Evolutionary conservation across 2,888 invertebrate genomes (phyloP).

Genomic region (Encarsia formosa): DNA sequence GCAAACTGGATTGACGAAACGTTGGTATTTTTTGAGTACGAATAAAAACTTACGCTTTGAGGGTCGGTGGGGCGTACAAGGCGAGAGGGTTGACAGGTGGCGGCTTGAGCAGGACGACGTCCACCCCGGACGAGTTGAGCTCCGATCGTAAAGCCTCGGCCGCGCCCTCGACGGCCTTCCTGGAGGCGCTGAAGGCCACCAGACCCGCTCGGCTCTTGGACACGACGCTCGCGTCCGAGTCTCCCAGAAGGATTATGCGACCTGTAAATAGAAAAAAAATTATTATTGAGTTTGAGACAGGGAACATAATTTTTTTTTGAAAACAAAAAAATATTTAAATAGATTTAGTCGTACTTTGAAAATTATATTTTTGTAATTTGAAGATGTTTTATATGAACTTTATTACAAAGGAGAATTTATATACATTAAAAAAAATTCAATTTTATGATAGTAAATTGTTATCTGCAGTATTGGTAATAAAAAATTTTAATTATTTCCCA

Average conservation of each 20-base stretch:
- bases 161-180: constrained; percentile 77
- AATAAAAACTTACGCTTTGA: constrained; percentile 40
- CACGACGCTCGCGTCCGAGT: constrained; percentile 47
- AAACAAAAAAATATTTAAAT: too few relatives aligned
- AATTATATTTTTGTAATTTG: too few relatives aligned
- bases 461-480: too few relatives aligned
- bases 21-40: neutral
- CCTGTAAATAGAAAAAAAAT: constrained; percentile 29
- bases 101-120: constrained; percentile 72
- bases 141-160: constrained; percentile 69
- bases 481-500: too few relatives aligned
- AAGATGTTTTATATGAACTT: too few relatives aligned
- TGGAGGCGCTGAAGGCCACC: constrained; percentile 59
- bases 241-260: constrained; percentile 43
- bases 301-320: too few relatives aligned
- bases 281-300: too few relatives aligned
- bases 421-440: too few relatives aligned
- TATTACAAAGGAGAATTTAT: too few relatives aligned
- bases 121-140: constrained; percentile 66
- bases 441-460: too few relatives aligned
- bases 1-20: too few relatives aligned
- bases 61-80: constrained; percentile 41
- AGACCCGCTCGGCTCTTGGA: constrained; percentile 54
- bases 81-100: constrained; percentile 43
- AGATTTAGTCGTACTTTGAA: too few relatives aligned